Evolutionary conservation across 2,797 vertebrate genomes (phyloP), one percentile per base, ranked within the genome.

Genomic region (Knipowitschia caucasica): DNA sequence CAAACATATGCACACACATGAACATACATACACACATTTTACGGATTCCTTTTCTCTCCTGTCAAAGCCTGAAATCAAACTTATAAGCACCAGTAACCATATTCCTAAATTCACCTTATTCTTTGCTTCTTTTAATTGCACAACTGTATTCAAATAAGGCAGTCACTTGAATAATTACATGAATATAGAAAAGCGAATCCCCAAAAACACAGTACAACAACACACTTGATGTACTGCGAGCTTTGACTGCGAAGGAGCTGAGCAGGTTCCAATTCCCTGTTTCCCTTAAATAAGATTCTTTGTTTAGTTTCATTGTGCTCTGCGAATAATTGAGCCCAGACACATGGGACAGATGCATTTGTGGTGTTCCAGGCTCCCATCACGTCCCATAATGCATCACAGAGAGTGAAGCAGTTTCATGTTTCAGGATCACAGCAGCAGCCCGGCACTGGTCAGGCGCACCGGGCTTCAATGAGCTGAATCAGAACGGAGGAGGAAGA

Each of bases 281-380:
- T 60, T 38, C 50, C 50, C 51, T 36, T 53, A 50, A 33, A 30
- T 53, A 50, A 36, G 50, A 36, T 20, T 51, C 46, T 60, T 56
- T 64, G 55, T 78, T 59, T 50, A 4, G 23, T 30, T 62, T 20
- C 26, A 47, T 44, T 59, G 35, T 30, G 33, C 30, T 66, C 59
- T 47, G 63, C n/a, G 50, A 50, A 69, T 63, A 50, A 69, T 38
- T 73, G 26, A 47, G 69, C 65, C 30, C 31, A 24, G 36, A 55
- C 59, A 65, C 20, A 21, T 20, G 61, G 33, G 72, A 72, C 43
- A 8, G 25, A 49, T 43, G 70, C 50, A 64, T 64, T 75, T 56
- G 71, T 58, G 50, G 50, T 64, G 71, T 73, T 70, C 67, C 34
- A 64, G 49, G 76, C 81, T 77, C 67, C 64, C 53, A 69, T 67